Evolutionary conservation across 2,888 invertebrate genomes (phyloP).

Genomic region (Synanthedon myopaeformis): DNA sequence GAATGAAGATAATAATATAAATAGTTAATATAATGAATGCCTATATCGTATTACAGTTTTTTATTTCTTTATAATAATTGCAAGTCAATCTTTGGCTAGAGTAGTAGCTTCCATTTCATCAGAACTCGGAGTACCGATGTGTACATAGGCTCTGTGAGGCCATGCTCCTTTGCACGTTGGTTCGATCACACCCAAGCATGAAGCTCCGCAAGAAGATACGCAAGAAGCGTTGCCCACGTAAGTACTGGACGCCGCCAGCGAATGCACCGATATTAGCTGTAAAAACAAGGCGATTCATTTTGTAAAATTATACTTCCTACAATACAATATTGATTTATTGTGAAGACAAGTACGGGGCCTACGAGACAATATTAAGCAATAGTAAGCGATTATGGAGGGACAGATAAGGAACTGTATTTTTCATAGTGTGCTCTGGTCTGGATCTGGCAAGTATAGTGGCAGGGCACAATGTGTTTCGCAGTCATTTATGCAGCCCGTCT

Average conservation of each 20-base stretch:
- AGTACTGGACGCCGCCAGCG: slow-evolving; percentile 30
- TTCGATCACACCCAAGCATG: slow-evolving; percentile 39
- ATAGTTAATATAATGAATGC: too few species aligned
- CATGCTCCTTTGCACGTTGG: slow-evolving; percentile 27
- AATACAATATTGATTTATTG: too few species aligned
- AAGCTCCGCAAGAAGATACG: slow-evolving; percentile 25
- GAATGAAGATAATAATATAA: too few species aligned
- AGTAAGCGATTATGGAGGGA: too few species aligned
- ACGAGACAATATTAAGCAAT: too few species aligned
- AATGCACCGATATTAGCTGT: slow-evolving; percentile 55
- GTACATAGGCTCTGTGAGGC: slow-evolving; percentile 38
- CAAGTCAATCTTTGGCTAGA: slow-evolving; percentile 27
- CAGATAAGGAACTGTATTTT: too few species aligned
- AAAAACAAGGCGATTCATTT: background rate
- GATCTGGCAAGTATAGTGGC: too few species aligned
- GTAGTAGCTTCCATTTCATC: slow-evolving; percentile 27
- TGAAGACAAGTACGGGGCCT: too few species aligned
- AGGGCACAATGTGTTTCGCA: too few species aligned
- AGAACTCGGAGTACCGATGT: slow-evolving; percentile 43
- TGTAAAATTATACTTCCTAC: too few species aligned
- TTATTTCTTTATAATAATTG: background rate
- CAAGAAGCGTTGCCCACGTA: slow-evolving; percentile 20
- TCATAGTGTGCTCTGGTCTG: too few species aligned
- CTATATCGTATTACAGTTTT: background rate
- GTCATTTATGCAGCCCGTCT: too few species aligned